phyloP scores from a whole-genome alignment of 2,888 invertebrate species.

The Elysia crispata region DNA sequence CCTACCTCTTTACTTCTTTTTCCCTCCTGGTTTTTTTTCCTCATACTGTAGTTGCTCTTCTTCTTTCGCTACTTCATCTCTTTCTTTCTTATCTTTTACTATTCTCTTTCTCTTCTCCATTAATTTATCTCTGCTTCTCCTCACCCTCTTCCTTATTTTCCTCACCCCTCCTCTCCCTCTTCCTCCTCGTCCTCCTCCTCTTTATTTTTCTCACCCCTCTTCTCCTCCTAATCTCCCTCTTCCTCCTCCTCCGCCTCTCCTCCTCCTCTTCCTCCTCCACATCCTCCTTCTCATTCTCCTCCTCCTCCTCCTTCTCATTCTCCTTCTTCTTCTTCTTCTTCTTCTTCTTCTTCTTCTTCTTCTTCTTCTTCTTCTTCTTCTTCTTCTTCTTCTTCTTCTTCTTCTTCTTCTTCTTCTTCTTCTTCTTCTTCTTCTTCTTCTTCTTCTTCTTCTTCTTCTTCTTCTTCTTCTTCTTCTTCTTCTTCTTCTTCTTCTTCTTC shows the following conservation, averaged over 20 bases:
- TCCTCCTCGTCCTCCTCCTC: background rate
- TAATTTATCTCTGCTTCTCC: background rate
- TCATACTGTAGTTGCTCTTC: background rate
- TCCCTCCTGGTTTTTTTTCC: background rate
- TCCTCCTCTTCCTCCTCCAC: too few relatives aligned
- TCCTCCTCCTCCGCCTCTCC: background rate
- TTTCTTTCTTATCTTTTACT: background rate
- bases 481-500: too few relatives aligned
- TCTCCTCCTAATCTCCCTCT: constrained; percentile 3
- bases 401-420: background rate
- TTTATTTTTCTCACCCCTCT: background rate
- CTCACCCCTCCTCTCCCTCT: background rate
- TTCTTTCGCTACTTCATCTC: background rate
- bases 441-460: too few relatives aligned
- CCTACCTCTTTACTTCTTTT: background rate
- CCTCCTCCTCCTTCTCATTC: too few relatives aligned
- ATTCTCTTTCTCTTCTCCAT: constrained; percentile 2
- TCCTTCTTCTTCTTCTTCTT: background rate
- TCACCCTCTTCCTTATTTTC: background rate
- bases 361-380: background rate
- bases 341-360: constrained; percentile 1
- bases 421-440: background rate
- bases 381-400: background rate
- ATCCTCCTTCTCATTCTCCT: too few relatives aligned
- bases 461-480: too few relatives aligned